These are phyloP conservation scores for Salpingus planirostris DNA, from an alignment of 2,888 invertebrate species.

Conservation along the genomic window DNA sequence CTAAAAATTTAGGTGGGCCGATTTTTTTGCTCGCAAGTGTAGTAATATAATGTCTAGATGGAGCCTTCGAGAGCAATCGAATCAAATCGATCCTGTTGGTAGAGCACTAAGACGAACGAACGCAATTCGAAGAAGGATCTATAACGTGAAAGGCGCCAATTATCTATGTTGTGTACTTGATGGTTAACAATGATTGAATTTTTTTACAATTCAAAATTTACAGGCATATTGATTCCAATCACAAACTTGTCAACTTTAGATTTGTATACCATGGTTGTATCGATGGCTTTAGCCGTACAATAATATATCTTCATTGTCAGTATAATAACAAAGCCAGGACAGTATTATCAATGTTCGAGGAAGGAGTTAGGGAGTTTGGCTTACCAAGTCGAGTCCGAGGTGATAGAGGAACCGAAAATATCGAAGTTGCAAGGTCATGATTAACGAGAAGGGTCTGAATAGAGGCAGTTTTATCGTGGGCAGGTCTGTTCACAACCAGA, in stretches of 20 bases:
- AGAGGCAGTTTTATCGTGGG: conserved; percentile 1
- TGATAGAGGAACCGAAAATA: conserved; percentile 3
- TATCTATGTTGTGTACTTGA: conserved; percentile 1
- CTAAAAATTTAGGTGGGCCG: too few species aligned
- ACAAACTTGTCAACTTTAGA: conserved; percentile 1
- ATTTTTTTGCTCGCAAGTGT: too few species aligned
- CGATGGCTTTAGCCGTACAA: conserved; percentile 2
- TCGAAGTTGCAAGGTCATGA: conserved; percentile 1
- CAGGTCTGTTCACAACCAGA: conserved; percentile 1
- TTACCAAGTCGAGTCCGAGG: conserved; percentile 1
- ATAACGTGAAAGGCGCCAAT: conserved; percentile 2
- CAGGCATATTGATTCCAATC: conserved; percentile 5
- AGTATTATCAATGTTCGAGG: conserved; percentile 1
- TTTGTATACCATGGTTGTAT: conserved; percentile 2
- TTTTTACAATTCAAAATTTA: too few species aligned
- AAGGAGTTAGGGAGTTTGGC: conserved; percentile 1
- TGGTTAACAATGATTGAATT: not conserved
- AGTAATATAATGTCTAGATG: too few species aligned
- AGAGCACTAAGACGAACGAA: not conserved
- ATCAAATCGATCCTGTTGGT: too few species aligned
- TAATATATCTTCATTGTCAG: conserved; percentile 2
- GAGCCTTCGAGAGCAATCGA: too few species aligned
- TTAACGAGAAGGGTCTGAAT: not conserved
- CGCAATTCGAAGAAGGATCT: not conserved
- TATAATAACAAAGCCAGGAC: not conserved